Conservation (phyloP, 2,113 vertebrate genomes). For the Otus sunia region DNA sequence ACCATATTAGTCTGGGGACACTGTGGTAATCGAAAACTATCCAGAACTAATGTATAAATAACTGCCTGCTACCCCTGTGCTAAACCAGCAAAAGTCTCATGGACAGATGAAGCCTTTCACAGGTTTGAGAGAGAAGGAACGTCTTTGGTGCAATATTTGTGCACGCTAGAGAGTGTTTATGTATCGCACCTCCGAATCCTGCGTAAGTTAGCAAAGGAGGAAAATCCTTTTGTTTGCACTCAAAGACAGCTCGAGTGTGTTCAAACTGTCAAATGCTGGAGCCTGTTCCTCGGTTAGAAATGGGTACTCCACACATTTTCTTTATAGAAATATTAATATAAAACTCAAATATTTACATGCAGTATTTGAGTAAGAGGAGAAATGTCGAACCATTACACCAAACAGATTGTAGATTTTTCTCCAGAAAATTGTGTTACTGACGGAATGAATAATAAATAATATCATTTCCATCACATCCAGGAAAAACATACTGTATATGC, state of each 20-base stretch:
- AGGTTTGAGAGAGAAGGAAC: background rate
- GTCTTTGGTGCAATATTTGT: background rate
- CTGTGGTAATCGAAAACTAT: slow-evolving; percentile 76
- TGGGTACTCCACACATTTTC: background rate
- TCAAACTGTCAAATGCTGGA: slow-evolving; percentile 1
- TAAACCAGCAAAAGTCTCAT: slow-evolving; percentile 34
- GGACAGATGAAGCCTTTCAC: background rate
- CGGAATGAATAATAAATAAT: slow-evolving; percentile 45
- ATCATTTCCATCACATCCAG: slow-evolving; percentile 12
- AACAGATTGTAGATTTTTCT: slow-evolving; percentile 40
- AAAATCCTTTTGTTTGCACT: slow-evolving; percentile 60
- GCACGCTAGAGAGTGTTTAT: background rate
- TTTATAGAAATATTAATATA: slow-evolving; percentile 27
- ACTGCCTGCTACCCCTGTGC: slow-evolving; percentile 64
- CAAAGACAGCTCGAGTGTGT: background rate
- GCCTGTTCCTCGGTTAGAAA: background rate
- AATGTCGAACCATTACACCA: background rate
- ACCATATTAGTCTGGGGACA: slow-evolving; percentile 74
- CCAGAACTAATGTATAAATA: slow-evolving; percentile 82
- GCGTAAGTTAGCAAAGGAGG: background rate
- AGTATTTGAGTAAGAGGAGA: background rate
- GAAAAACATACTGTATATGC: background rate
- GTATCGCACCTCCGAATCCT: background rate
- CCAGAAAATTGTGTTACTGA: slow-evolving; percentile 36
- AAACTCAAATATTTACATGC: slow-evolving; percentile 39